phyloP scores from a whole-genome alignment of 2,113 vertebrate genomes.

The Azemiops feae region DNA sequence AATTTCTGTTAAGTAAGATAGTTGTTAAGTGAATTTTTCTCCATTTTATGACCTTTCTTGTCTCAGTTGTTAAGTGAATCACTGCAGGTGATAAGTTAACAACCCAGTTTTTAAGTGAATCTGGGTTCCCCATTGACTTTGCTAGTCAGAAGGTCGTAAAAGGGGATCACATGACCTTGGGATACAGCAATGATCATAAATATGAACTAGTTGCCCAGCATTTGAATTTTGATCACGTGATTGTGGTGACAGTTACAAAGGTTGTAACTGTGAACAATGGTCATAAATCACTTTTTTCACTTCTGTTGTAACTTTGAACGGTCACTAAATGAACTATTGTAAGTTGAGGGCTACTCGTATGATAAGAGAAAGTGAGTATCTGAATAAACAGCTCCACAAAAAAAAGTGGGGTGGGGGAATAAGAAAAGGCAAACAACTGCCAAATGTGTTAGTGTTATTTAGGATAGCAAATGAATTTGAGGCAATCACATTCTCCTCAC shows the following conservation, averaged over 20 bases:
- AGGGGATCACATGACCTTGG: neutral
- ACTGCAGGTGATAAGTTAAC: neutral
- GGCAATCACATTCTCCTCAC: constrained; percentile 1
- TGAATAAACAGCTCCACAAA: neutral
- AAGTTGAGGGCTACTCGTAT: neutral
- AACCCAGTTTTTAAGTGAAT: neutral
- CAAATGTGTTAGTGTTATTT: neutral
- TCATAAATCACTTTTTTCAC: neutral
- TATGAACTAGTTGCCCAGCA: neutral
- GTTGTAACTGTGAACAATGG: neutral
- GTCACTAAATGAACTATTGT: neutral
- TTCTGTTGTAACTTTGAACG: neutral
- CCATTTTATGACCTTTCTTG: neutral
- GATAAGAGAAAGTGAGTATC: neutral
- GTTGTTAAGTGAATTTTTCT: neutral
- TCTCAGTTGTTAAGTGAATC: neutral
- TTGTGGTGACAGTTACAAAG: neutral
- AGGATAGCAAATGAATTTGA: neutral
- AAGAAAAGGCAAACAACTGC: neutral
- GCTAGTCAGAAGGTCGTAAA: neutral
- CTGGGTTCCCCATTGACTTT: neutral
- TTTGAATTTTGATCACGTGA: neutral
- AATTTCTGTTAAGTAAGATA: neutral
- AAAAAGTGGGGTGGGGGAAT: neutral
- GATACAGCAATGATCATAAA: neutral